Conservation (phyloP, 2,797 vertebrate species). For the Halcyon leucocephala region DNA sequence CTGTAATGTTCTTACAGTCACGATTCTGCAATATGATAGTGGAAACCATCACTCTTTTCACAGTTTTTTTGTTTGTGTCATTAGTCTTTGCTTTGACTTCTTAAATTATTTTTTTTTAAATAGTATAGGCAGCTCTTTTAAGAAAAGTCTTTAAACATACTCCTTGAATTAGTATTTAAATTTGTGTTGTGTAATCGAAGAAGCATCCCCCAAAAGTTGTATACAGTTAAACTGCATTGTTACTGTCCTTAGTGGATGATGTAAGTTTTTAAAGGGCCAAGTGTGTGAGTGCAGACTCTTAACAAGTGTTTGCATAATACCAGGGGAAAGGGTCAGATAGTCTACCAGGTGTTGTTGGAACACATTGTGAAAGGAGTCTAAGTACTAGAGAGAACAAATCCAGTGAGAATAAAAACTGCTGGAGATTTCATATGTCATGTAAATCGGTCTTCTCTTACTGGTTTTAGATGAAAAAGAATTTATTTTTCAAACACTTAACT, state of each 20-base stretch:
- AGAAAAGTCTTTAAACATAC: background rate
- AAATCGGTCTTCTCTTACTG: constrained; percentile 76
- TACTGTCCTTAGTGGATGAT: background rate
- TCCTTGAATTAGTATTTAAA: background rate
- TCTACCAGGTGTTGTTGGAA: constrained; percentile 74
- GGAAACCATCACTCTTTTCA: background rate
- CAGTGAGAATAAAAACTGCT: constrained; percentile 80
- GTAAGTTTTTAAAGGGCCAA: background rate
- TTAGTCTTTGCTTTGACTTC: background rate
- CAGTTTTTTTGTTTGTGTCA: background rate
- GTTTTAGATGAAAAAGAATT: constrained; percentile 58
- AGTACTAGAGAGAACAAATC: constrained; percentile 75
- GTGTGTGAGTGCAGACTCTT: background rate
- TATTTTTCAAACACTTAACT: background rate
- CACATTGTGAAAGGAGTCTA: constrained; percentile 79
- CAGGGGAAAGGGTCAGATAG: constrained; percentile 74
- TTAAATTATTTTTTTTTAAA: background rate
- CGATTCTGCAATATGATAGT: background rate
- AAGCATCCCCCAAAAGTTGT: background rate
- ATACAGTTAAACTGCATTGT: background rate
- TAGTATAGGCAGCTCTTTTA: background rate
- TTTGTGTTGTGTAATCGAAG: background rate
- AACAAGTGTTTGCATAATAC: constrained; percentile 66
- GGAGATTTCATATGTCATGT: constrained; percentile 70
- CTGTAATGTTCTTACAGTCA: background rate